Base-by-base conservation (phyloP, 1,140 invertebrate species). In the Campoletis sonorensis region DNA sequence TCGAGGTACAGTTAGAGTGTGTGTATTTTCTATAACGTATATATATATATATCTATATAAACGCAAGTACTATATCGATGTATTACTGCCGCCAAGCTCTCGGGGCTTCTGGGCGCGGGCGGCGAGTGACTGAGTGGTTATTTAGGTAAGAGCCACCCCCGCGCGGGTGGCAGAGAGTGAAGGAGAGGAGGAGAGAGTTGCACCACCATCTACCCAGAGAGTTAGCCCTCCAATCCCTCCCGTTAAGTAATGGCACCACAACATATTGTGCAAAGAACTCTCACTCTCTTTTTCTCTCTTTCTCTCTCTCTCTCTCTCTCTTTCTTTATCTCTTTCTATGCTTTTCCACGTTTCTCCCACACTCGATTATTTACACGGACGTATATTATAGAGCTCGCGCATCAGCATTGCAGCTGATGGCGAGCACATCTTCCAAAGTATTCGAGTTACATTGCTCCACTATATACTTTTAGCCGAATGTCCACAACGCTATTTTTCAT, bases 71-170 rank as follows among this genome's bases (percentile, higher is more conserved):
- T 67, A 67, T 58, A 58, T 58, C 18, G 18, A 71, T 30, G 72
- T 75, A 75, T 21, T 64, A 49, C 51, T 64, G 54, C 54, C 26
- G 78, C 61, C 58, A 40, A 33, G 78, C n/a, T 67, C 61, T 67
- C 61, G 21, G 72, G 54, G 75, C 23, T 64, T 77, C 75, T 54
- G 51, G 83, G 86, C 83, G 85, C 86, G 87, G 88, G 86, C 88
- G 88, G 86, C 87, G 87, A 92, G 91, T 92, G 91, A 92, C 91
- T 92, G 91, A 92, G 91, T 92, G 91, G 91, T 92, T 92, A 92
- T 92, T 92, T 92, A 92, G 91, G 90, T 92, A 92, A 92, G 91
- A 92, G 91, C 91, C 87, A 88, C 87, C 77, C 80, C 70, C 68
- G 70, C 67, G 58, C 61, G 40, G 30, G 68, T n/a, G 54, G 54